Evolutionary conservation across 1,140 invertebrate species (phyloP).

Genomic region (Drosophila insularis): DNA sequence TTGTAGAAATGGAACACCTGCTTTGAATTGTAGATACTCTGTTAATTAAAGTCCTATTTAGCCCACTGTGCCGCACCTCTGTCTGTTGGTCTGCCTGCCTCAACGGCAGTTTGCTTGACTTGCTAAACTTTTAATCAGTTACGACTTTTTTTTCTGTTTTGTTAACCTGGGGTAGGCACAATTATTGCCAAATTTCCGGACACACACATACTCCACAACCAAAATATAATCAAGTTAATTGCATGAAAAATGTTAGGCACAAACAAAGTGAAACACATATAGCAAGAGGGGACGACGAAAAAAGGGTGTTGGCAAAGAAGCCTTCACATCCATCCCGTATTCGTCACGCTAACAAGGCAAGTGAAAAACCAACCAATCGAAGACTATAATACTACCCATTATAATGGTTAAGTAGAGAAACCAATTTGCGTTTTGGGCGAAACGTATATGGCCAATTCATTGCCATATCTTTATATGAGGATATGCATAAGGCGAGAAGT

Average conservation of each 20-base stretch:
- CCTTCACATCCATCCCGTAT: neutral
- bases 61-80: neutral
- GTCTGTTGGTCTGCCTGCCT: constrained; percentile 40
- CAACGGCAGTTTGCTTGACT: constrained; percentile 54
- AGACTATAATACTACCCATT: constrained; percentile 21
- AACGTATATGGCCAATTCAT: neutral
- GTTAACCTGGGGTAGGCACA: constrained; percentile 20
- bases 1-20: too few relatives aligned
- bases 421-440: neutral
- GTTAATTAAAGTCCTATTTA: neutral
- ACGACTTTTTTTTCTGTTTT: constrained; percentile 7
- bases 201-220: constrained; percentile 30
- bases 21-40: too few relatives aligned
- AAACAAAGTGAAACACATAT: constrained; percentile 11
- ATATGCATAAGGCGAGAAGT: constrained; percentile 23
- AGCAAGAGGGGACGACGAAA: neutral
- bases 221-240: constrained; percentile 80
- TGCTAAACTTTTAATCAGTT: constrained; percentile 74
- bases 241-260: constrained; percentile 61
- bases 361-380: neutral
- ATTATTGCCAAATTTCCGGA: constrained; percentile 66
- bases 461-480: constrained; percentile 10
- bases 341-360: constrained; percentile 39
- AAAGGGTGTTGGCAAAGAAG: neutral
- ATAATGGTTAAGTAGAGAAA: constrained; percentile 10